These are phyloP conservation scores for Grus americana DNA, from an alignment of 2,113 vertebrate genomes.

Conservation along the genomic window DNA sequence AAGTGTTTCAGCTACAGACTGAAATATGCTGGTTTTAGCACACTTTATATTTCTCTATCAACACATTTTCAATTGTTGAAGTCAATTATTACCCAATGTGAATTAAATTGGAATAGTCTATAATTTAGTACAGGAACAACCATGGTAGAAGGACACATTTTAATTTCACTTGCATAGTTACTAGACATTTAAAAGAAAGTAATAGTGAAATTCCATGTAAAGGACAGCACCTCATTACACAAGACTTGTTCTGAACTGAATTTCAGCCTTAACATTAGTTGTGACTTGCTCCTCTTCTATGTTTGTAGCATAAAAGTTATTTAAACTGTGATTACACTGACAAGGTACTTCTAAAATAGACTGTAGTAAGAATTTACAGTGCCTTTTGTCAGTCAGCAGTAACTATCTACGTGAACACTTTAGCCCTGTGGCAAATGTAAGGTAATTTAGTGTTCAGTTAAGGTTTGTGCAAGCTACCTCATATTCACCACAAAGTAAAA, in stretches of 20 bases:
- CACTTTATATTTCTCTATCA: not conserved
- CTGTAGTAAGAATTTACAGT: not conserved
- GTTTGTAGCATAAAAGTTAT: not conserved
- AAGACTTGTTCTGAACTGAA: not conserved
- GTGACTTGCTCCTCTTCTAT: not conserved
- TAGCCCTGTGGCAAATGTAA: not conserved
- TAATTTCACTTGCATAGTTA: not conserved
- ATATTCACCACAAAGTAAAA: not conserved
- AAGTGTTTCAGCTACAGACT: not conserved
- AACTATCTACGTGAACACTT: not conserved
- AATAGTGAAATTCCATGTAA: not conserved
- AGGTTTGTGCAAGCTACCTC: not conserved
- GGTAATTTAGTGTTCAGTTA: not conserved
- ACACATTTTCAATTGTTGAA: not conserved
- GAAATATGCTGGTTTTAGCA: not conserved
- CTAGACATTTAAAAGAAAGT: not conserved
- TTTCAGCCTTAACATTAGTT: not conserved
- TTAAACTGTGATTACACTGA: not conserved
- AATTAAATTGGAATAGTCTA: not conserved
- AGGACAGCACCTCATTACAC: not conserved
- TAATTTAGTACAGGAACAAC: not conserved
- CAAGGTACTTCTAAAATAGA: not conserved
- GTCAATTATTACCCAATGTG: not conserved
- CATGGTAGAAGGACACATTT: not conserved
- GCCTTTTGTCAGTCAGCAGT: not conserved